Conservation (phyloP, 2,797 vertebrate genomes). For the Sebastes oblongus region DNA sequence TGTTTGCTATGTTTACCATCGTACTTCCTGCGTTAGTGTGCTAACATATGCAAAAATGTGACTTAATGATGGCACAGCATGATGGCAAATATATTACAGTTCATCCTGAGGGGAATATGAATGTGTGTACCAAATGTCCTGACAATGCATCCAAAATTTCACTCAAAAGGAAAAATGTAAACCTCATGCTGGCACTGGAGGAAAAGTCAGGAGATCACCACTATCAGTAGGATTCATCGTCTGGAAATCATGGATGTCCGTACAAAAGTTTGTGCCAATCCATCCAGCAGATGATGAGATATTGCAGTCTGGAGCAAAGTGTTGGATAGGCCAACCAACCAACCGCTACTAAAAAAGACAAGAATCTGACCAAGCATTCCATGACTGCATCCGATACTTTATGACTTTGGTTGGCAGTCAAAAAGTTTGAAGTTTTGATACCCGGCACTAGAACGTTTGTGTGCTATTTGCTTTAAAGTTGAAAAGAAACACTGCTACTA, state of each 20-base stretch:
- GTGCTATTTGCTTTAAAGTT: not conserved
- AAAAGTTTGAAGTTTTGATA: not conserved
- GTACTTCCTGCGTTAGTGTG: fast-evolving
- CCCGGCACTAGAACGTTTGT: not conserved
- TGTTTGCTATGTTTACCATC: too few relatives aligned
- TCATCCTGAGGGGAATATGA: too few relatives aligned
- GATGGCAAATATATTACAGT: too few relatives aligned
- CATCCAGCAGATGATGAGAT: too few relatives aligned
- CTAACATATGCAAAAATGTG: too few relatives aligned
- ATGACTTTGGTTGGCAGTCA: not conserved
- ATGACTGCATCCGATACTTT: not conserved
- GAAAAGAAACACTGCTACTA: not conserved
- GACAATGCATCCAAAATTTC: not conserved
- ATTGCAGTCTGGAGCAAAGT: too few relatives aligned
- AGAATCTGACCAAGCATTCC: not conserved
- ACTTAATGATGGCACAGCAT: too few relatives aligned
- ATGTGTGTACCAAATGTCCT: too few relatives aligned
- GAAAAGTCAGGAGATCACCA: too few relatives aligned
- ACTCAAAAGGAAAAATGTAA: not conserved
- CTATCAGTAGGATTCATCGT: too few relatives aligned
- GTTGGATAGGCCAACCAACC: not conserved
- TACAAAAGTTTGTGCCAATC: too few relatives aligned
- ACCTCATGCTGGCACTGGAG: not conserved
- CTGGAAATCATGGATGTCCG: too few relatives aligned
- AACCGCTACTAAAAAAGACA: not conserved